Conservation (phyloP, 2,888 invertebrate genomes). For the Temnothorax rugatulus region DNA sequence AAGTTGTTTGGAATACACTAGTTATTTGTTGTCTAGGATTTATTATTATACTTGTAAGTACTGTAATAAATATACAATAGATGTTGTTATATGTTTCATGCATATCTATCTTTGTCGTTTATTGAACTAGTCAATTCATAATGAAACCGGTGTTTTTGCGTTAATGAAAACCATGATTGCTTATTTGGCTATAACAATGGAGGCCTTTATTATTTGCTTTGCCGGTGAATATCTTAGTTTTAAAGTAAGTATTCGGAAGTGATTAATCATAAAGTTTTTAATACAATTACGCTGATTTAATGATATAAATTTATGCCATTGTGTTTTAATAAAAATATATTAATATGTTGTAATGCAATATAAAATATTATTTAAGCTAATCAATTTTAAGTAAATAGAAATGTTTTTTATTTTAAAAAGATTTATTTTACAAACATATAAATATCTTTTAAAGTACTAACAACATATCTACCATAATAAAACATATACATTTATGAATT, state of each 20-base stretch:
- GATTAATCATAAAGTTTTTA: too few species aligned
- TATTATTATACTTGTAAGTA: slow-evolving; percentile 61
- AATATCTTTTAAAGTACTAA: too few species aligned
- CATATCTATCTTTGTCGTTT: slow-evolving; percentile 2
- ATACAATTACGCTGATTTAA: background rate
- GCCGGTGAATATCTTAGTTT: slow-evolving; percentile 66
- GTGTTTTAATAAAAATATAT: slow-evolving; percentile 33
- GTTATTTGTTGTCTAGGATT: slow-evolving; percentile 63
- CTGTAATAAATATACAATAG: background rate
- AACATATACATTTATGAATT: too few species aligned
- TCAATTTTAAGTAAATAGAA: background rate
- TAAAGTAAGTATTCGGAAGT: slow-evolving; percentile 45
- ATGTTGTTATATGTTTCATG: background rate
- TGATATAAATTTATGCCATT: background rate
- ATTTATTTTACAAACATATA: too few species aligned
- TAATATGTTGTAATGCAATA: background rate
- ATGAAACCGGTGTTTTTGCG: background rate
- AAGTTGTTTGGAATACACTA: slow-evolving; percentile 59
- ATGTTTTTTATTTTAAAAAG: background rate
- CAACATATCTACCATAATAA: too few species aligned
- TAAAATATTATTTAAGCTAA: background rate
- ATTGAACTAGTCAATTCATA: slow-evolving; percentile 51
- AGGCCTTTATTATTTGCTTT: slow-evolving; percentile 61
- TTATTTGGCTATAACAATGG: slow-evolving; percentile 48
- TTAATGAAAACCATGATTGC: slow-evolving; percentile 54